A percentile compares a stretch with the other conserved stretches of the same genome.
These are phyloP conservation scores for Genyomyrus donnyi DNA, from an alignment of 2,113 vertebrate genomes.

Conservation along the genomic window DNA sequence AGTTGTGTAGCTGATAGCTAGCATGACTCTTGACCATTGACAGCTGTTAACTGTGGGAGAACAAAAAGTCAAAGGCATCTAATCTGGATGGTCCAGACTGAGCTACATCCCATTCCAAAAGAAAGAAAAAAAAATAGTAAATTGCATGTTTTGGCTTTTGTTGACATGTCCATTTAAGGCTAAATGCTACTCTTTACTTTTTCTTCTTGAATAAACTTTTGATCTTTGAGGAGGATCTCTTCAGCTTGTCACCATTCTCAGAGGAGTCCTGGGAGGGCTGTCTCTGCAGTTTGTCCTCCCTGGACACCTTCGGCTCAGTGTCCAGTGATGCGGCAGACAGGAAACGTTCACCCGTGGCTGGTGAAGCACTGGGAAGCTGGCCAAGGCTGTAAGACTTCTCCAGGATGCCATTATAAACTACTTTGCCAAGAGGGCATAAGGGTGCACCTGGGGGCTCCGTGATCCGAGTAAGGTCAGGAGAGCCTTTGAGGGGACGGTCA, in stretches of 20 bases:
- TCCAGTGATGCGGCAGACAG: conserved; percentile 74
- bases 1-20: conserved; percentile 58
- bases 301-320: conserved; percentile 69
- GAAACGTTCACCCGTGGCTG: conserved; percentile 67
- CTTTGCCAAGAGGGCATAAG: conserved; percentile 74
- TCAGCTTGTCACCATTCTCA: conserved; percentile 83
- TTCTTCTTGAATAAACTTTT: conserved; percentile 97
- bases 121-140: conserved; percentile 42
- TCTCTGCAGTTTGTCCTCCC: conserved; percentile 75
- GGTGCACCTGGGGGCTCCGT: conserved; percentile 81
- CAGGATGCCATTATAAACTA: conserved; percentile 85
- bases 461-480: conserved; percentile 75
- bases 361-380: conserved; percentile 74
- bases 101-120: conserved; percentile 74
- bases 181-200: conserved; percentile 52
- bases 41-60: conserved; percentile 56
- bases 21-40: conserved; percentile 47
- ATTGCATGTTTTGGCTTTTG: conserved; percentile 51
- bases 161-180: conserved; percentile 46
- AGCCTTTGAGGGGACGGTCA: conserved; percentile 64
- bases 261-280: conserved; percentile 82
- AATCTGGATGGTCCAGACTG: conserved; percentile 60
- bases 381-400: conserved; percentile 96
- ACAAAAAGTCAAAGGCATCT: conserved; percentile 63
- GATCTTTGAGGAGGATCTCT: conserved; percentile 91